Conservation (phyloP, 2,888 invertebrate genomes). For the Drosophila subquinaria region DNA sequence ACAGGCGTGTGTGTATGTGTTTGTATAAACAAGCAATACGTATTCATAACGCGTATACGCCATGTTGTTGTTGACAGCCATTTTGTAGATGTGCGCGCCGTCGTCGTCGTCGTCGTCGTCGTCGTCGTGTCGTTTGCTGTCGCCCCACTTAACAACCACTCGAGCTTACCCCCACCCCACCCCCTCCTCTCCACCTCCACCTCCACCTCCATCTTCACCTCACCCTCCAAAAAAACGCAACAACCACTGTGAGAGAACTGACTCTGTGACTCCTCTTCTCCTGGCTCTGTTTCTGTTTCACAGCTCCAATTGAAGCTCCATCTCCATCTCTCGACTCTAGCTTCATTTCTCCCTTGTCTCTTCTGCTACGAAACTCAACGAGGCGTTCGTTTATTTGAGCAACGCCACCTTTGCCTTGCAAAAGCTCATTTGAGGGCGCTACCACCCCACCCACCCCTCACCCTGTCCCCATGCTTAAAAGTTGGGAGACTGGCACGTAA, state of each 20-base stretch:
- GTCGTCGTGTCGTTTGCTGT: slow-evolving; percentile 4
- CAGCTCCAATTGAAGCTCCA: slow-evolving; percentile 11
- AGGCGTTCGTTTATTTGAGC: slow-evolving; percentile 76
- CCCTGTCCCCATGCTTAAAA: neutral
- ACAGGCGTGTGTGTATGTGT: neutral
- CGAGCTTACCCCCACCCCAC: slow-evolving; percentile 23
- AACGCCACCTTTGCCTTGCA: slow-evolving; percentile 76
- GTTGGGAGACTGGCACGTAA: slow-evolving; percentile 57
- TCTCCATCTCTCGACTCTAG: slow-evolving; percentile 4
- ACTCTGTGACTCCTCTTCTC: slow-evolving; percentile 9
- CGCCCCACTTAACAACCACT: slow-evolving; percentile 63
- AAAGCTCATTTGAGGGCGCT: slow-evolving; percentile 68
- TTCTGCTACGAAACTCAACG: slow-evolving; percentile 60
- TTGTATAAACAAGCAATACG: slow-evolving; percentile 75
- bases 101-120: slow-evolving; percentile 14
- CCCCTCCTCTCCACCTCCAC: neutral
- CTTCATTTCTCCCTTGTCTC: slow-evolving; percentile 28
- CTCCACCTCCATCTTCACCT: neutral
- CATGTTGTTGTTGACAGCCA: slow-evolving; percentile 81
- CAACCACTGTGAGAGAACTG: slow-evolving; percentile 4
- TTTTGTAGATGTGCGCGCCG: slow-evolving; percentile 77
- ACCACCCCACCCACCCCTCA: neutral
- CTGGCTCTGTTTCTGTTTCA: neutral
- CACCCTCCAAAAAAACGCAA: slow-evolving; percentile 6
- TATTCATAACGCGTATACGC: slow-evolving; percentile 80